A percentile compares a stretch with the other conserved stretches of the same genome.
phyloP scores from a whole-genome alignment of 1,140 invertebrate genomes.

The Hirudo medicinalis region DNA sequence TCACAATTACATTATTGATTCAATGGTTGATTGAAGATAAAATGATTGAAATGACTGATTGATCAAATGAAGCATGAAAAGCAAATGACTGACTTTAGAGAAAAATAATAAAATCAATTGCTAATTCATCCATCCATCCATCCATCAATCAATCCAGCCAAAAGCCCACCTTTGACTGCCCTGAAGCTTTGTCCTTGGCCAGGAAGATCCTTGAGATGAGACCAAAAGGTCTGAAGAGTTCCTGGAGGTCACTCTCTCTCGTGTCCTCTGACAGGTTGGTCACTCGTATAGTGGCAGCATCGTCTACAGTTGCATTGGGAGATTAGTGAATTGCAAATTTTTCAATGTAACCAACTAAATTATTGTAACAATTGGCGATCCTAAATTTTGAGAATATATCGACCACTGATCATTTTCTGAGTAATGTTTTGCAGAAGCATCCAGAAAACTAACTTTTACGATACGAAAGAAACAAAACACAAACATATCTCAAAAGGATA shows the following conservation, averaged over 20 bases:
- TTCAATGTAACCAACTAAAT: too few species aligned
- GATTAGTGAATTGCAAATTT: too few species aligned
- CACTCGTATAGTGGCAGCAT: conserved; percentile 77
- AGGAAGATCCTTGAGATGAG: conserved; percentile 72
- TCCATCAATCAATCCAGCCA: neutral
- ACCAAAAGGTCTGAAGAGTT: conserved; percentile 82
- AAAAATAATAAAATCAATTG: conserved; percentile 9
- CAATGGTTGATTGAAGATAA: neutral
- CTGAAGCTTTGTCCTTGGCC: conserved; percentile 61
- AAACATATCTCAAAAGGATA: neutral
- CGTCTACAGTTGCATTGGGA: conserved; percentile 45
- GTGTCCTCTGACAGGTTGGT: conserved; percentile 94
- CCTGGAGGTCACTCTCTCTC: conserved; percentile 82
- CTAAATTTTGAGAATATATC: too few species aligned
- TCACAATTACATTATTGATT: neutral
- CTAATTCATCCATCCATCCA: neutral
- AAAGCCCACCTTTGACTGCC: conserved; percentile 42
- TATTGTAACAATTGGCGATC: too few species aligned
- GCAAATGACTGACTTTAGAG: neutral
- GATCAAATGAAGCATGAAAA: neutral
- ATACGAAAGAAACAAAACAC: neutral
- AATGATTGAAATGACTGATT: neutral
- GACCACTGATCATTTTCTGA: too few species aligned
- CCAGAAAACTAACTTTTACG: too few species aligned
- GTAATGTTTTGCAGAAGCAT: too few species aligned